Evolutionary conservation across 1,140 invertebrate species (phyloP).

Genomic region (Matsumurasca onukii): DNA sequence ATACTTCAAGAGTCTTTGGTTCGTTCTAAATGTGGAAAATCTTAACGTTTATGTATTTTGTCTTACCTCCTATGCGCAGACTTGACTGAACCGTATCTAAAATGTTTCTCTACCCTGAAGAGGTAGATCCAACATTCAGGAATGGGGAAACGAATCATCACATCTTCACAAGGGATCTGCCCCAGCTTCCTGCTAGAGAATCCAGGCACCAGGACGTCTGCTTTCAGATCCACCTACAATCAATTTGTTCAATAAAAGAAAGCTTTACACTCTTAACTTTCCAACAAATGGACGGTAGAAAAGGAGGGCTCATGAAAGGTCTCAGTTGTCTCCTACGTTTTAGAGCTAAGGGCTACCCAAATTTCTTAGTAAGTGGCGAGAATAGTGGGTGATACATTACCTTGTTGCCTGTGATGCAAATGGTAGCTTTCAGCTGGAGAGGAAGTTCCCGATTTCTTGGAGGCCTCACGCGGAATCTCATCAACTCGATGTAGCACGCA

Average conservation of each 20-base stretch:
- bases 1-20: no score
- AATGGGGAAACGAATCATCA: conserved; percentile 94
- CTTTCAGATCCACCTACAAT: conserved; percentile 81
- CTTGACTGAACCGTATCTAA: conserved; percentile 98
- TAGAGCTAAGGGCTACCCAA: no score
- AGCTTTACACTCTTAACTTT: background rate
- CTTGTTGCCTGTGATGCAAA: conserved; percentile 83
- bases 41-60: no score
- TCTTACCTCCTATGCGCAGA: conserved; percentile 81
- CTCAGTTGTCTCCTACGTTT: no score
- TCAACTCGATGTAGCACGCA: conserved; percentile 96
- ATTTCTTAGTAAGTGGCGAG: no score
- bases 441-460: conserved; percentile 97
- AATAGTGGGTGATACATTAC: no score
- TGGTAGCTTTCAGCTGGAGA: conserved; percentile 86
- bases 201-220: conserved; percentile 94
- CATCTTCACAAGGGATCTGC: conserved; percentile 96
- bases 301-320: background rate
- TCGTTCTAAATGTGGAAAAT: no score
- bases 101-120: conserved; percentile 97
- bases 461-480: conserved; percentile 94
- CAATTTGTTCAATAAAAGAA: background rate
- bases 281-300: no score
- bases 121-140: conserved; percentile 99
- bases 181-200: conserved; percentile 93